Evolutionary conservation across 2,797 vertebrate species (phyloP), one percentile per base, ranked within the genome.

Genomic region (Limnodromus scolopaceus): DNA sequence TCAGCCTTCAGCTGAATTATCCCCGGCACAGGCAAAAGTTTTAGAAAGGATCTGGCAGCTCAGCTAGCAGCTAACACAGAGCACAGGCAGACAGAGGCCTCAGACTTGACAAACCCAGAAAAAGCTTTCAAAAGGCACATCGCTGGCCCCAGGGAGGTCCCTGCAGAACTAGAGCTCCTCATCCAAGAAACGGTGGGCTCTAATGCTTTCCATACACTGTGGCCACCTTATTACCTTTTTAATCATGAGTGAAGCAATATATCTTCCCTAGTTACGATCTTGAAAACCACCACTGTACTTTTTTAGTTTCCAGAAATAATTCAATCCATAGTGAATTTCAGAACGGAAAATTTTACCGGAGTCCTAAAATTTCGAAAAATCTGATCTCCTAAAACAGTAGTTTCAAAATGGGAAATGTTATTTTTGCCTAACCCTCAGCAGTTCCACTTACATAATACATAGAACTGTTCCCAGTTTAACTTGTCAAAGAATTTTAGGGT

Each of bases 1-100:
- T 60, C 87, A 68, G 87, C 89, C 83, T 93, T 95, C 94, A 86
- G 77, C 51, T 90, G 58, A 72, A 94, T 69, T 82, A 90, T 76
- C 49, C 20, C n/a, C 80, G 25, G 54, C 61, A 27, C 0, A 68
- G 34, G 36, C 61, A 14, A 34, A 89, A 81, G 39, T 63, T 92
- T 76, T 38, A 72, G 36, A 83, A 65, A 84, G 63, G 80, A 88
- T 83, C 16, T 96, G 96, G 85, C 96, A 93, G 89, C 74, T 92
- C 87, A 84, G 92, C 85, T 28, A 89, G 75, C 86, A 88, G 82
- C 69, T 77, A 87, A 71, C 66, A 30, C 30, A 13, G 48, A 70
- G 63, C n/a, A 41, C 58, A 45, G 65, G 85, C 76, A 92, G 74
- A 84, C 43, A 34, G 91, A 86, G 49, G 32, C 63, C 66, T 88